Evolutionary conservation across 2,888 invertebrate genomes (phyloP).

Genomic region (Opisthograptis luteolata): DNA sequence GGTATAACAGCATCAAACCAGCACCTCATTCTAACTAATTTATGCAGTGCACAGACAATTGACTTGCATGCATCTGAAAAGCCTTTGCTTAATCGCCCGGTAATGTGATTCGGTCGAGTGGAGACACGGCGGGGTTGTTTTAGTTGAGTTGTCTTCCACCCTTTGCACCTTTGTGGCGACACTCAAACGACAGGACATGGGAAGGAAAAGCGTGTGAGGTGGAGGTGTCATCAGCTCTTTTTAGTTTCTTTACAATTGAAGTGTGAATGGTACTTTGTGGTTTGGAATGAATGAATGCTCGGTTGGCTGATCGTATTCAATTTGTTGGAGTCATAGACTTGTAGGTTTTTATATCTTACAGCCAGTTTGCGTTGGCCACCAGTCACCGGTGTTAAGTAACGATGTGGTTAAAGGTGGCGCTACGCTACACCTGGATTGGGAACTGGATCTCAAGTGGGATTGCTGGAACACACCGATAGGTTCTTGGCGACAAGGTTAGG

Average conservation of each 20-base stretch:
- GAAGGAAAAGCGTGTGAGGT: conserved; percentile 29
- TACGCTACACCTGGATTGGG: too few relatives aligned
- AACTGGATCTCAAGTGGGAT: too few relatives aligned
- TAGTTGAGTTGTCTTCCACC: conserved; percentile 73
- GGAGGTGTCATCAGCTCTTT: conserved; percentile 38
- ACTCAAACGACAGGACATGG: conserved; percentile 46
- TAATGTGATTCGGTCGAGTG: conserved; percentile 59
- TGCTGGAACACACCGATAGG: too few relatives aligned
- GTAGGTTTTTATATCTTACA: too few relatives aligned
- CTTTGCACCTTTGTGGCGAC: conserved; percentile 68
- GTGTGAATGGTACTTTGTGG: conserved; percentile 2
- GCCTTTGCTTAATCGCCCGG: conserved; percentile 60
- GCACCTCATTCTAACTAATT: conserved; percentile 34
- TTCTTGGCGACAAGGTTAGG: too few relatives aligned
- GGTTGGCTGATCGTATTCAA: neutral
- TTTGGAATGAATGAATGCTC: neutral
- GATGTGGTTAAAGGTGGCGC: too few relatives aligned
- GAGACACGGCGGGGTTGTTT: conserved; percentile 60
- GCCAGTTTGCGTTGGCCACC: too few relatives aligned
- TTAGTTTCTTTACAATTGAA: conserved; percentile 14
- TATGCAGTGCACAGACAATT: conserved; percentile 37
- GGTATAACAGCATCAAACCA: conserved; percentile 28
- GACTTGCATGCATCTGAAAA: conserved; percentile 39
- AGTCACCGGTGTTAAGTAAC: too few relatives aligned
- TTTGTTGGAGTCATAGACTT: too few relatives aligned